Base-by-base conservation (phyloP, 2,113 vertebrate genomes). In the Cebidichthys violaceus region DNA sequence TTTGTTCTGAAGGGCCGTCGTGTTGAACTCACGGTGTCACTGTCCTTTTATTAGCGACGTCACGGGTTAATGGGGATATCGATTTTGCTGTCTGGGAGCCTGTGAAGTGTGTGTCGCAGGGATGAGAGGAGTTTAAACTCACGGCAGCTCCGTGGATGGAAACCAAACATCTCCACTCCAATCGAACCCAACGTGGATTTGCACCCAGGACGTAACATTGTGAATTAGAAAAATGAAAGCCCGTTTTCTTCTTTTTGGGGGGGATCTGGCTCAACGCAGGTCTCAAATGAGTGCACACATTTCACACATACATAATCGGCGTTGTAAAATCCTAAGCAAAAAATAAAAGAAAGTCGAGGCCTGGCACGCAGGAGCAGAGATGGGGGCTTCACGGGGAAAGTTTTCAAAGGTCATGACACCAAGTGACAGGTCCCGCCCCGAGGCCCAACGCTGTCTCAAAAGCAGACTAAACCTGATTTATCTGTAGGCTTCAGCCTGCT, bases 351-450 rank as follows among this genome's bases (percentile, higher is more conserved):
- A 55, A 24, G 45, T 76, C 17, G 55, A 9, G 61, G 65, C 24
- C 35, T 78, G 73, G 39, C 39, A 20, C 65, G 54, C 57, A 65
- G 77, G 33, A 59, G 87, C 66, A 47, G 77, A 81, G 85, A 77
- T 89, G 88, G 78, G 20, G 86, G 77, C 86, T 88, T 85, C 78
- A 27, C 52, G 70, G 86, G 79, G 78, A 93, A 93, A 96, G 94
- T 95, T 91, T 85, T 68, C 90, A 91, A 87, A 94, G 94, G 95
- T 96, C 96, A 86, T 87, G 96, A 95, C 96, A 95, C 87, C 78
- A 71, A 91, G 91, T 91, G 94, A 92, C 90, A 92, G 93, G 93
- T 94, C 92, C 91, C 82, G 84, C 95, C 91, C 93, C 81, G 89
- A 89, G 94, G 90, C 92, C 94, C 95, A 88, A 88, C 92, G 94